Base-by-base conservation (phyloP, 2,113 vertebrate genomes). In the Etheostoma spectabile region DNA sequence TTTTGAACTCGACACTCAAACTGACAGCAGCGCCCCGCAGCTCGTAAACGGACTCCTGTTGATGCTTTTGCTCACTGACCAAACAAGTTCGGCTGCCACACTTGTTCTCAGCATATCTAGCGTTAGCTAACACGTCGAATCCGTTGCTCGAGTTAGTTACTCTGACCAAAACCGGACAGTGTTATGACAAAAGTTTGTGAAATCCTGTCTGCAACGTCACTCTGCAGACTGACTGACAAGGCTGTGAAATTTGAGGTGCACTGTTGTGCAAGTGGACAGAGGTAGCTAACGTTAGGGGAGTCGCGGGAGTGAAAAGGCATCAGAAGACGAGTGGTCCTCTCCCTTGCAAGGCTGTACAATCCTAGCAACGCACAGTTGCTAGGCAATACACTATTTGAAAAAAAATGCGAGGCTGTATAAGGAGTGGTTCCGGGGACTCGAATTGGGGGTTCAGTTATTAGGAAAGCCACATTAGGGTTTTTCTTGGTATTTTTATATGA, bases 301-400 rank as follows among this genome's bases (percentile, higher is more conserved):
- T n/a, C 24, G 48, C 57, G 1, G 49, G 30, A 19, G 65, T 33
- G 51, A 61, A 61, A 19, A 80, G 52, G 30, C 48, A 53, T 1
- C 30, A 5, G 51, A 24, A 60, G 48, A 66, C 19, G 84, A 83
- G 83, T 22, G 82, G 18, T 69, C 55, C 57, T 61, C 75, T 57
- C 62, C 60, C 75, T 70, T 80, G 52, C 85, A 49, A 74, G 77
- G 74, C 73, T 66, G 69, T 35, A 62, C 81, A 49, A 73, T 67
- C 86, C 73, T 90, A 80, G 88, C 92, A 90, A 90, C 88, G 63
- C 76, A 61, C 86, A 92, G 93, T 95, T 95, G 94, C 93, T 94
- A 93, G 91, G 94, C 87, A 80, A 93, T 92, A 76, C 79, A 77
- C 81, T 38, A 51, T 62, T 86, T 33, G 66, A 80, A 72, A 77